Base-by-base conservation (phyloP, 2,113 vertebrate species). In the Coracopsis vasa region DNA sequence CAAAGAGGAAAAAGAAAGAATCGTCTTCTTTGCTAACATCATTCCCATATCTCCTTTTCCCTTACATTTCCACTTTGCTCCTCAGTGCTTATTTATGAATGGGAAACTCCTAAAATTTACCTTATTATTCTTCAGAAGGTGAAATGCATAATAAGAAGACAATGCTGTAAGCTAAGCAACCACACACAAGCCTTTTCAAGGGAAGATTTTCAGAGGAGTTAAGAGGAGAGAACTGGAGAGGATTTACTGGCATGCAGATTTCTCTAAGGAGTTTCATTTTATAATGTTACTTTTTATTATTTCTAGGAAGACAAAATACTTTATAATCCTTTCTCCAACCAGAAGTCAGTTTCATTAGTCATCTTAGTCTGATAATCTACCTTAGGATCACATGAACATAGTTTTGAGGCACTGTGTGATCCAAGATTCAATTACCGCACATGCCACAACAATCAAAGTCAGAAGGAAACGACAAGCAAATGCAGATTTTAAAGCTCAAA, bases 131-230 rank as follows among this genome's bases (percentile, higher is more conserved):
- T 96, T 95, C 94, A 86, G 51, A 86, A 94, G 70, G 60, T 90
- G 86, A 94, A 95, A 96, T 35, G 27, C 44, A 14, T 87, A 95
- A 83, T 80, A 93, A 83, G 71, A 66, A 86, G 45, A 95, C 39
- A 91, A 78, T 56, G 64, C 45, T 80, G 92, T 92, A 86, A 88
- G 77, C 95, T 90, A 95, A 81, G 94, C 92, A 97, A 96, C 91
- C 28, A 79, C 1, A 3, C 74, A 71, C 0, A 0, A 65, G 79
- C 11, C 81, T 71, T 88, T 95, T 62, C 80, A 95, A 71, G 50
- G 42, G n/a, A 89, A 81, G 64, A 87, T 73, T 91, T 95, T 91
- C 86, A 94, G 70, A 92, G 21, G 5, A 84, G 42, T 71, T 94
- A 74, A 89, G 94, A 84, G 66, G 54, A 90, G 54, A 80, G 75